Conservation (phyloP, 92 coral and sea anemone genomes). For the Porites rus region DNA sequence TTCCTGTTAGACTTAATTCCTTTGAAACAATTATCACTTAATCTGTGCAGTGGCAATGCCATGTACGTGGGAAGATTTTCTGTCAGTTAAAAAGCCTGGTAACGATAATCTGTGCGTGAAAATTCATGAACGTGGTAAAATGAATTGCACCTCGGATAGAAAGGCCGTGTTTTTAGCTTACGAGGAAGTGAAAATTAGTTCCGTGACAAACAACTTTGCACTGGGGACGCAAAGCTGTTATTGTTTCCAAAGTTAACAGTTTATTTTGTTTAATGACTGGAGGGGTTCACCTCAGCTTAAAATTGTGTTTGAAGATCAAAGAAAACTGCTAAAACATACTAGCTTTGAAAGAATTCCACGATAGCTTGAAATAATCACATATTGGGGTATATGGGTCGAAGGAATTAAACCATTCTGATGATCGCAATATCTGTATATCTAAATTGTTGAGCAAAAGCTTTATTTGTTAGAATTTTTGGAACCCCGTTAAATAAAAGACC, state of each 20-base stretch:
- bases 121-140: neutral
- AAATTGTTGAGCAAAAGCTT: too few species aligned
- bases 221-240: neutral
- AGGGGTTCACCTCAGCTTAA: slow-evolving; percentile 1
- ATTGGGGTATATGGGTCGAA: too few species aligned
- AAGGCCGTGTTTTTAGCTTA: neutral
- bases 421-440: too few species aligned
- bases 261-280: slow-evolving; percentile 2
- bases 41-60: neutral
- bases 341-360: neutral
- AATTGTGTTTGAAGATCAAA: neutral
- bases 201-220: neutral
- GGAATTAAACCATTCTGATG: too few species aligned
- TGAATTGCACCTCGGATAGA: neutral
- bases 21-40: slow-evolving; percentile 9
- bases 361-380: neutral
- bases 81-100: neutral
- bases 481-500: too few species aligned
- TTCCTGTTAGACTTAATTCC: slow-evolving; percentile 18
- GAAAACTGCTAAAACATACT: neutral
- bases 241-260: slow-evolving; percentile 23
- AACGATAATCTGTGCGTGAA: neutral
- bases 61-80: neutral
- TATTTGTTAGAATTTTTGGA: too few species aligned
- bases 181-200: neutral